A percentile compares a stretch with the other conserved stretches of the same genome.
Evolutionary conservation across 1,140 invertebrate genomes (phyloP).

Genomic region (Leptinotarsa lineolata): DNA sequence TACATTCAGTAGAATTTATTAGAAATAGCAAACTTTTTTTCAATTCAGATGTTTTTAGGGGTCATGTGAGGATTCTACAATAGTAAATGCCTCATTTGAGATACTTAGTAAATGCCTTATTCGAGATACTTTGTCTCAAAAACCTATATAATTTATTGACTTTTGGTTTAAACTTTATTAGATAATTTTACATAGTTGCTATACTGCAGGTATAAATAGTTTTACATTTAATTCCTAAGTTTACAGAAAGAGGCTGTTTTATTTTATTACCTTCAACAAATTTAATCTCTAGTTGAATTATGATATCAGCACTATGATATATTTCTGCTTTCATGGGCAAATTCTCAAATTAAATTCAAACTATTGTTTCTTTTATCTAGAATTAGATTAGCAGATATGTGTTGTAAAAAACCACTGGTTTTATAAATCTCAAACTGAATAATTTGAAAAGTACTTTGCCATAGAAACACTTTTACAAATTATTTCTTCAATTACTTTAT

Average conservation of each 20-base stretch:
- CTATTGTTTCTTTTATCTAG: slow-evolving; percentile 6
- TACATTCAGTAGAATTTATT: too few species aligned
- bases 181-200: slow-evolving; percentile 6
- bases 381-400: not conserved
- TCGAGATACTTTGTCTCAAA: not conserved
- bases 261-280: not conserved
- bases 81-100: too few species aligned
- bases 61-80: too few species aligned
- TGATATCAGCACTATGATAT: not conserved
- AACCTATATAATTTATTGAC: not conserved
- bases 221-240: not conserved
- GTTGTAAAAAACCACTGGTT: too few species aligned
- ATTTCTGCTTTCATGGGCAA: not conserved
- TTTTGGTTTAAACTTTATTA: not conserved
- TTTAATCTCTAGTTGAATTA: not conserved
- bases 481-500: too few species aligned
- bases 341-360: not conserved
- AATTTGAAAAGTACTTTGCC: too few species aligned
- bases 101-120: too few species aligned
- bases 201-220: slow-evolving; percentile 3
- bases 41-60: too few species aligned
- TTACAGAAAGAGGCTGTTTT: not conserved
- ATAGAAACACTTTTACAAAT: too few species aligned
- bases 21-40: too few species aligned
- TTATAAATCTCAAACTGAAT: too few species aligned